A percentile compares a stretch with the other conserved stretches of the same genome.
phyloP scores from a whole-genome alignment of 2,888 invertebrate species.

The Apeira syringaria region DNA sequence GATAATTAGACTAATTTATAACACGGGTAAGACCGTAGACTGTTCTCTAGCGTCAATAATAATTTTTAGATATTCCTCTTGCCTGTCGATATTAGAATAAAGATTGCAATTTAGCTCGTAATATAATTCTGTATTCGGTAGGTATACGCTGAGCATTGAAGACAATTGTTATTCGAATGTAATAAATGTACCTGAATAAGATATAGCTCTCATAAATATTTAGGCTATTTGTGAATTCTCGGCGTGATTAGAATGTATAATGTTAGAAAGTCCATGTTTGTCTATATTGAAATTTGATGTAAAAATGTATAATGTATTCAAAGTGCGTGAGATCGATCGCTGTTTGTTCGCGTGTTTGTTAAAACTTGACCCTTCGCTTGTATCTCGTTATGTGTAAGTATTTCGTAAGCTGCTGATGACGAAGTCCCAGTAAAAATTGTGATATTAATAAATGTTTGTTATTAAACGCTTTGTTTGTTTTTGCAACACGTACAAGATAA shows the following conservation, averaged over 20 bases:
- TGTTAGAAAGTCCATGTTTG: constrained; percentile 18
- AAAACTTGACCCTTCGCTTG: constrained; percentile 46
- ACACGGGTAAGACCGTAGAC: constrained; percentile 48
- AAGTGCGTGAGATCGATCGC: constrained; percentile 40
- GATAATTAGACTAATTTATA: constrained; percentile 39
- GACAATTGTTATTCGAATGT: constrained; percentile 37
- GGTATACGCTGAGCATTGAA: constrained; percentile 46
- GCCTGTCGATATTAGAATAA: constrained; percentile 58
- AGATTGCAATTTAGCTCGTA: constrained; percentile 34
- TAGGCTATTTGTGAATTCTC: constrained; percentile 51
- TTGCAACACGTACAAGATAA: constrained; percentile 1
- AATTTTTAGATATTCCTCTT: constrained; percentile 55
- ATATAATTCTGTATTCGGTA: constrained; percentile 41
- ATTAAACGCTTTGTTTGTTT: constrained; percentile 26
- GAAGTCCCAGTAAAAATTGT: constrained; percentile 77
- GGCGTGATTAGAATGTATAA: constrained; percentile 35
- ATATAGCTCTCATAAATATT: constrained; percentile 49
- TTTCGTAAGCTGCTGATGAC: constrained; percentile 36
- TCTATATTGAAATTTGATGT: constrained; percentile 31
- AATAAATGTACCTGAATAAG: constrained; percentile 74
- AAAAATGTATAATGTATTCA: constrained; percentile 36
- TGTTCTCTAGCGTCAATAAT: constrained; percentile 34
- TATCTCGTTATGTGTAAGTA: constrained; percentile 50
- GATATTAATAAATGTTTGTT: constrained; percentile 80
- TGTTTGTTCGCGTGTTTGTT: constrained; percentile 40